These are phyloP conservation scores for Pammene fasciana DNA, from an alignment of 2,888 invertebrate genomes.

Conservation along the genomic window DNA sequence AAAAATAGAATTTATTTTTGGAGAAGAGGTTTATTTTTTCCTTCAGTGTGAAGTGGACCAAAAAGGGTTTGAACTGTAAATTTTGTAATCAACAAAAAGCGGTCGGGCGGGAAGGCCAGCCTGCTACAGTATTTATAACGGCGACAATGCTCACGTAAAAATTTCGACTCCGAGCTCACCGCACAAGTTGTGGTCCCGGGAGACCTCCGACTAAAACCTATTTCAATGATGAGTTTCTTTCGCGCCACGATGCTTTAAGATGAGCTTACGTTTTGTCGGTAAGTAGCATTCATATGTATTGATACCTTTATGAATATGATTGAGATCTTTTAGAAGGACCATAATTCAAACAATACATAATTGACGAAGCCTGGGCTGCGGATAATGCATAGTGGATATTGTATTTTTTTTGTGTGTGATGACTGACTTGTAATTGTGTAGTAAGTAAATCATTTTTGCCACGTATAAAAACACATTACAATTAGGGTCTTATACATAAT, in stretches of 20 bases:
- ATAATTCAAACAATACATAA: no score
- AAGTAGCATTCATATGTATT: no score
- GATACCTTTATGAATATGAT: no score
- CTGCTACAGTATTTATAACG: constrained; percentile 42
- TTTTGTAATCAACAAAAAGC: constrained; percentile 35
- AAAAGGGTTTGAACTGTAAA: constrained; percentile 18
- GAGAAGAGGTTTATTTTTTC: background rate
- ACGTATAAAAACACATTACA: no score
- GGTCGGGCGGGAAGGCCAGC: constrained; percentile 5
- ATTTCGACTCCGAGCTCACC: constrained; percentile 36
- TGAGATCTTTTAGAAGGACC: constrained; percentile 21
- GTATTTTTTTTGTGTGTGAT: no score
- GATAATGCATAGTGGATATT: no score
- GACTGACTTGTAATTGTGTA: no score
- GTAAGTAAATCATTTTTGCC: no score
- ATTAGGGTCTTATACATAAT: no score
- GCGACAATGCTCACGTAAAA: constrained; percentile 41
- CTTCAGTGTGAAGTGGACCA: background rate
- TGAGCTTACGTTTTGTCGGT: no score
- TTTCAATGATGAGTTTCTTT: constrained; percentile 39
- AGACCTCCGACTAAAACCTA: constrained; percentile 33
- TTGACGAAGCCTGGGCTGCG: no score
- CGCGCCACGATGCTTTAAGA: constrained; percentile 42
- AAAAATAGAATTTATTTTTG: constrained; percentile 20
- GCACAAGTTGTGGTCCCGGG: constrained; percentile 34